Base-by-base conservation (phyloP, 2,888 invertebrate genomes). In the Dryadula phaetusa region DNA sequence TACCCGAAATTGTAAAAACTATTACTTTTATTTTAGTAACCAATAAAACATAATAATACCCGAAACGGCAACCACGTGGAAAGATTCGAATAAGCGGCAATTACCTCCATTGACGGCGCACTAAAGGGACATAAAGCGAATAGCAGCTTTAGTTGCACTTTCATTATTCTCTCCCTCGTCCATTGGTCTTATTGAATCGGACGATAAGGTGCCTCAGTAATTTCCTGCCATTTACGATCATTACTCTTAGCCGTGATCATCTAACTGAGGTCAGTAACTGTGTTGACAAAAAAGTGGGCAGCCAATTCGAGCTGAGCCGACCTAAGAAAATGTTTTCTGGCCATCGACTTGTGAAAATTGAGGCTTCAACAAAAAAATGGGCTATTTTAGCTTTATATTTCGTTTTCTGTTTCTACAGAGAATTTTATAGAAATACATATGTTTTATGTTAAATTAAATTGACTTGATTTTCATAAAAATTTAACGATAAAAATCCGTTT, bases 131-230 rank as follows among this genome's bases (percentile, higher is more conserved):
- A 84, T 76, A 77, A 83, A 80, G 80, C 77, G 79, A 77, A 78
- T 77, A 70, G 80, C 83, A 79, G 82, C 81, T 74, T 72, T 76
- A 83, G 87, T 82, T 90, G 92, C 91, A 90, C 83, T 90, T 90
- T 89, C 87, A 92, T 91, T 92, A 90, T 91, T 82, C 82, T 78
- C 85, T 82, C 85, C 87, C 78, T 75, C 78, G 79, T 78, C 82
- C 82, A 83, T 84, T 80, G 83, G 83, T 84, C 86, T 91, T 90
- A 92, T 92, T 92, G 91, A 92, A 92, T 91, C 82, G 83, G 75
- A 84, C 87, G 91, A 91, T 92, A 92, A 92, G 92, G 89, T 86
- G 85, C 82, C 86, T 77, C 86, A 76, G 92, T 92, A 88, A 92
- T 92, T 92, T 89, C 90, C 89, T 84, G 85, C 86, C 88, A 92